Evolutionary conservation across 1,140 invertebrate genomes (phyloP).

Genomic region (Zophobas morio): DNA sequence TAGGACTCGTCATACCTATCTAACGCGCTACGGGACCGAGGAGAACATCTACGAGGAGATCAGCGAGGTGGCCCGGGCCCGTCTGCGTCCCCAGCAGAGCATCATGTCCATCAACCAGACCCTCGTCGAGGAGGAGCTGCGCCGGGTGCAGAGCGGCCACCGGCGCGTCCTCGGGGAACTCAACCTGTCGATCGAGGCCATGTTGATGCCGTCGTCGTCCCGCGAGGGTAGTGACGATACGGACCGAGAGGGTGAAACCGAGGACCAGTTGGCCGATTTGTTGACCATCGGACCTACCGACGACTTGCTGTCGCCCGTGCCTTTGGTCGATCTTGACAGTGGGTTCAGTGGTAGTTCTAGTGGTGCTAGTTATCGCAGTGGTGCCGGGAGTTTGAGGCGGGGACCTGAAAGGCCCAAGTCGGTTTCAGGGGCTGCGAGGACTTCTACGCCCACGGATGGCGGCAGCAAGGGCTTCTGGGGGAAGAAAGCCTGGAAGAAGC

Average conservation of each 20-base stretch:
- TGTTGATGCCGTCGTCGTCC: constrained; percentile 80
- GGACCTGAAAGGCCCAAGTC: constrained; percentile 53
- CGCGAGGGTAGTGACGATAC: constrained; percentile 67
- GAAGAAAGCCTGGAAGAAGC: constrained; percentile 83
- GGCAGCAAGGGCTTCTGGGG: constrained; percentile 74
- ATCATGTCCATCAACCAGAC: constrained; percentile 75
- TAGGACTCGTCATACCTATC: constrained; percentile 75
- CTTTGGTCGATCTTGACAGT: constrained; percentile 80
- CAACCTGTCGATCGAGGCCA: constrained; percentile 87
- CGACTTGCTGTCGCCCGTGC: constrained; percentile 78
- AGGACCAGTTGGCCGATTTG: constrained; percentile 77
- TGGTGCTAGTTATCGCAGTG: constrained; percentile 79
- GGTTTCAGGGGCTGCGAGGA: constrained; percentile 37
- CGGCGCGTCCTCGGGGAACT: constrained; percentile 86
- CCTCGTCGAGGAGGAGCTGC: constrained; percentile 85
- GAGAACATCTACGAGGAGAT: constrained; percentile 94
- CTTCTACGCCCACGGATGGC: constrained; percentile 37
- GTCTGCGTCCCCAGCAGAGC: constrained; percentile 55
- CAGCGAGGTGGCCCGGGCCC: constrained; percentile 72
- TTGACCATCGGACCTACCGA: constrained; percentile 80
- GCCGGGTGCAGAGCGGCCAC: constrained; percentile 83
- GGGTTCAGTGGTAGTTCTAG: constrained; percentile 86
- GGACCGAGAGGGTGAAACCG: constrained; percentile 69
- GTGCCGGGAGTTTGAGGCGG: constrained; percentile 73
- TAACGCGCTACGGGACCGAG: constrained; percentile 84